phyloP scores from a whole-genome alignment of 1,140 invertebrate species.

The Cheumatopsyche charites region DNA sequence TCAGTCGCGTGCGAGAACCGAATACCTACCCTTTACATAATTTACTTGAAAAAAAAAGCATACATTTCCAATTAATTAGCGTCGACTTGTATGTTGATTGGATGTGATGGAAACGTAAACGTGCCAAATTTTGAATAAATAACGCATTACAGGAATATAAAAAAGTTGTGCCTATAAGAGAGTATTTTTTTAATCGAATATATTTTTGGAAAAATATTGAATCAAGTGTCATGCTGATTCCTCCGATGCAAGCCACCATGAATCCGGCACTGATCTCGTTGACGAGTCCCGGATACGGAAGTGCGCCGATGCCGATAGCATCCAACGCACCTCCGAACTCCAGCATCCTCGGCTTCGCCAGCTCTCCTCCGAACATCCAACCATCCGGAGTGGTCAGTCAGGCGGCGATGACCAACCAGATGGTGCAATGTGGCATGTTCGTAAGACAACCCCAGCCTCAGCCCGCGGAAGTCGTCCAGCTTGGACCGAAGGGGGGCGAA shows the following conservation, averaged over 20 bases:
- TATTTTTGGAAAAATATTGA: conserved; percentile 3
- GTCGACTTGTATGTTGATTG: conserved; percentile 3
- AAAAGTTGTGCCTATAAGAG: conserved; percentile 40
- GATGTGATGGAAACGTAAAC: conserved; percentile 5
- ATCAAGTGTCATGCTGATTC: conserved; percentile 44
- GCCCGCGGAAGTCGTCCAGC: conserved; percentile 12
- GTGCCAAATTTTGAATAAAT: conserved; percentile 42
- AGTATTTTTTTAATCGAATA: background rate
- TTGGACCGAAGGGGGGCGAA: background rate
- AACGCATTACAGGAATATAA: conserved; percentile 46
- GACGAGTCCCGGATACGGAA: conserved; percentile 41
- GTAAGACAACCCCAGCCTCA: conserved; percentile 5
- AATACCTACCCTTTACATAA: conserved; percentile 42
- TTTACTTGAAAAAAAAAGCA: conserved; percentile 37
- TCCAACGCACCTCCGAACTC: conserved; percentile 28
- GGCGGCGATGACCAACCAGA: conserved; percentile 44
- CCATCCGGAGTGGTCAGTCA: conserved; percentile 37
- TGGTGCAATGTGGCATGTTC: conserved; percentile 34
- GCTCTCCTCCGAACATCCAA: conserved; percentile 45
- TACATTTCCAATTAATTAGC: conserved; percentile 40
- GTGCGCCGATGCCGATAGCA: conserved; percentile 39
- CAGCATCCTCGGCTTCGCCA: conserved; percentile 38
- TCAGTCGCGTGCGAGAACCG: conserved; percentile 42
- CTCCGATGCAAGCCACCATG: conserved; percentile 39
- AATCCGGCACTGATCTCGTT: conserved; percentile 46